phyloP scores from a whole-genome alignment of 1,140 invertebrate genomes.

The Sweltsa coloradensis region DNA sequence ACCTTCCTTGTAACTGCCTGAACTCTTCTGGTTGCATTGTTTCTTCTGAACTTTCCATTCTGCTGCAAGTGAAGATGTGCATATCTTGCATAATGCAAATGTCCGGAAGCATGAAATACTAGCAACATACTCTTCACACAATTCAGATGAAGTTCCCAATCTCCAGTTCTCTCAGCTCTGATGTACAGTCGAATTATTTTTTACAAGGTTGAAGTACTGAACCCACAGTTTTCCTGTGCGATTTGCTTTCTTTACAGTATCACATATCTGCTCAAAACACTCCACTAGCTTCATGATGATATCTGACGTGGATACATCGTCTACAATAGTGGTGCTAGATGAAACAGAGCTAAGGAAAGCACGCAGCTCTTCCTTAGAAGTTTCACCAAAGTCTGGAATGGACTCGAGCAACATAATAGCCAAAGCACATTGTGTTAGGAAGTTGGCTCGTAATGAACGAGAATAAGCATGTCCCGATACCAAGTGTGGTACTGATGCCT shows the following conservation, averaged over 20 bases:
- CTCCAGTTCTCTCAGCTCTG: conserved; percentile 26
- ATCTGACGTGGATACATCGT: too few species aligned
- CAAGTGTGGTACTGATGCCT: conserved; percentile 24
- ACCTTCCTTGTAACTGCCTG: conserved; percentile 24
- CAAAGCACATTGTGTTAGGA: conserved; percentile 13
- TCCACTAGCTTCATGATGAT: too few species aligned
- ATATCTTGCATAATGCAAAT: conserved; percentile 33
- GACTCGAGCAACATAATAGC: too few species aligned
- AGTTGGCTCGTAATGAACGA: conserved; percentile 29
- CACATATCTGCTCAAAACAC: too few species aligned
- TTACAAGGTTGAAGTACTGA: conserved; percentile 28
- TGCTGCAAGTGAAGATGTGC: conserved; percentile 31
- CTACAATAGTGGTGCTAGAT: too few species aligned
- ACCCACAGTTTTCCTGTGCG: conserved; percentile 19
- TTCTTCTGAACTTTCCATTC: conserved; percentile 23
- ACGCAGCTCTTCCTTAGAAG: too few species aligned
- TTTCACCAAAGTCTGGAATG: too few species aligned
- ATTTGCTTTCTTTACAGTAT: too few species aligned
- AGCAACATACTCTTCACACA: conserved; percentile 29
- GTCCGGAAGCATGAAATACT: conserved; percentile 30
- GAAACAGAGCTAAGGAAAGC: too few species aligned
- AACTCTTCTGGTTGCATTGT: conserved; percentile 24
- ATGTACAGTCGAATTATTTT: conserved; percentile 24
- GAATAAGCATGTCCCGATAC: conserved; percentile 28
- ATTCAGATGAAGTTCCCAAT: conserved; percentile 30